Evolutionary conservation across 2,113 vertebrate species (phyloP).

Genomic region (Apistogramma diplotaenia): DNA sequence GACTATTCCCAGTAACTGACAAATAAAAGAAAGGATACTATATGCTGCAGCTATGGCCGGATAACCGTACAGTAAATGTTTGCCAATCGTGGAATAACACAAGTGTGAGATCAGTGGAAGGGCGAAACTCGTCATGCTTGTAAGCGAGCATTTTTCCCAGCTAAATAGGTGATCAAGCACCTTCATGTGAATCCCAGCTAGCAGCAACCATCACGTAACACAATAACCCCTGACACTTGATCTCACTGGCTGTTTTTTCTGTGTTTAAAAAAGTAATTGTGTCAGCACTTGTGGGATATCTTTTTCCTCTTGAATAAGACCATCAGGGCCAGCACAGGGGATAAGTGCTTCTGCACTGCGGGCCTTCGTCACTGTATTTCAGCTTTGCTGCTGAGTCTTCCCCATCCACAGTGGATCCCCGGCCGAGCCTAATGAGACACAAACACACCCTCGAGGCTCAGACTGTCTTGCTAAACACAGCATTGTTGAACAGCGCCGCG

Average conservation of each 20-base stretch:
- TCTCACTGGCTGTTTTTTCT: not conserved
- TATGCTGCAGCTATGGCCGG: not conserved
- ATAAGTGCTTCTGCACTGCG: not conserved
- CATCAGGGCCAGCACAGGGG: not conserved
- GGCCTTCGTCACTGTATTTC: not conserved
- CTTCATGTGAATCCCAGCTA: not conserved
- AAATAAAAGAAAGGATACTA: not conserved
- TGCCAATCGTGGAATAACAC: not conserved
- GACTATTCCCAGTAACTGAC: not conserved
- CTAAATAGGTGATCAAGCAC: not conserved
- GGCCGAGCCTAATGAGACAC: slow-evolving; percentile 55
- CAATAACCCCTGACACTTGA: slow-evolving; percentile 1
- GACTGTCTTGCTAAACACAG: slow-evolving; percentile 51
- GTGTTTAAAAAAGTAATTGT: slow-evolving; percentile 18
- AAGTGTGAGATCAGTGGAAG: not conserved
- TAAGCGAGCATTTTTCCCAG: not conserved
- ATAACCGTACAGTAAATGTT: not conserved
- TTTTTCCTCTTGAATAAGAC: slow-evolving; percentile 11
- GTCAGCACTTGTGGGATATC: not conserved
- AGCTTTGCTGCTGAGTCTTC: slow-evolving; percentile 15
- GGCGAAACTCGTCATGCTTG: not conserved
- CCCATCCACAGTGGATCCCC: slow-evolving; percentile 31
- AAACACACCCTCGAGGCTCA: slow-evolving; percentile 51
- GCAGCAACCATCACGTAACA: not conserved
- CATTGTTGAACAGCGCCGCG: slow-evolving; percentile 22